Base-by-base conservation (phyloP, 64 coral and sea anemone species). In the Montipora foliosa region DNA sequence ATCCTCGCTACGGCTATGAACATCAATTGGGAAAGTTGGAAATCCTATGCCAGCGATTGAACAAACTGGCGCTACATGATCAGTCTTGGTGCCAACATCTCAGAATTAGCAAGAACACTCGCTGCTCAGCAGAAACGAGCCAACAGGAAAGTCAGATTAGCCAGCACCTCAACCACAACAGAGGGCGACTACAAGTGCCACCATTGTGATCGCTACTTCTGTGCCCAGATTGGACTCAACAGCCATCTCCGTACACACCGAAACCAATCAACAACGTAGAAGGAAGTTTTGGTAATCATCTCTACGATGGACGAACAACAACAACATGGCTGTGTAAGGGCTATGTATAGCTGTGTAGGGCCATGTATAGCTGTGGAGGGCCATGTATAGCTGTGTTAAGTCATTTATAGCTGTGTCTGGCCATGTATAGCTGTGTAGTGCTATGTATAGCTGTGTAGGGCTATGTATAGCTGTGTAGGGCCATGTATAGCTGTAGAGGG, bases 171-270 rank as follows among this genome's bases (percentile, higher is more conserved):
- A 67, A 44, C 55, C 24, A 77, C 87, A 74, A 66, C 76, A 29
- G 50, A 24, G 25, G 52, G 25, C 52, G 0, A 55, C 58, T 57
- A n/a, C 49, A 77, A 48, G 69, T 89, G 87, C 46, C 70, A 24
- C 4, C 4, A 74, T 29, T 89, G 74, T 89, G 87, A 50, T 58
- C 68, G 74, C 45, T 25, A 13, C 74, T 89, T 89, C 49, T 52
- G 15, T 78, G 87, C 87, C 73, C 52, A 74, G 76, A 89, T 89
- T 44, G 87, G 87, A 20, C 87, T 89, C 69, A 77, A 20, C 87
- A 89, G 87, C 71, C 87, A 89, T 46, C 87, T 89, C 68, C 87
- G 70, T 47, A 89, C 71, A 76, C 71, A 59, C 87, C 17, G 62
- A 69, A 69, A n/a, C 49, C 14, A 86, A 68, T 69, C 70, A 67